Evolutionary conservation across 2,113 vertebrate genomes (phyloP).

Genomic region (Colaptes auratus): DNA sequence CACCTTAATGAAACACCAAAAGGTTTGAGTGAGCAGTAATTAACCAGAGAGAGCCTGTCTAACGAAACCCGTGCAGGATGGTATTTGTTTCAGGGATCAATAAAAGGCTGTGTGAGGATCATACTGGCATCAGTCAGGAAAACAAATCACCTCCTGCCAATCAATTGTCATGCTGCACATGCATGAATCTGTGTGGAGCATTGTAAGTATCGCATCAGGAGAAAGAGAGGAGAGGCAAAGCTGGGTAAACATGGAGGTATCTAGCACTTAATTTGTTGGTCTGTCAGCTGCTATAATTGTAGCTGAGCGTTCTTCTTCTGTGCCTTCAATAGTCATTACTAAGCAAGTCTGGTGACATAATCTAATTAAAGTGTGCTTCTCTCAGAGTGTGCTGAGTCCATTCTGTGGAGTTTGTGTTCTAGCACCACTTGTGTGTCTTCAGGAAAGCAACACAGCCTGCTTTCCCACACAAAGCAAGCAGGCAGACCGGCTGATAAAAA

Average conservation of each 20-base stretch:
- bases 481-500: neutral
- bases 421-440: neutral
- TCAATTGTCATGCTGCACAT: slow-evolving; percentile 78
- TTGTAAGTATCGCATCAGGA: slow-evolving; percentile 52
- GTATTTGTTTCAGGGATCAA: slow-evolving; percentile 83
- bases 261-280: slow-evolving; percentile 54
- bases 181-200: slow-evolving; percentile 24
- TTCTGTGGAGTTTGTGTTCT: neutral
- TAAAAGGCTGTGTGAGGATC: slow-evolving; percentile 77
- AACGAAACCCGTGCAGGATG: slow-evolving; percentile 85
- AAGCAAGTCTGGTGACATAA: slow-evolving; percentile 48
- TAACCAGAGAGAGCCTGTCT: slow-evolving; percentile 83
- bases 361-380: slow-evolving; percentile 54
- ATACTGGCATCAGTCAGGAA: slow-evolving; percentile 76
- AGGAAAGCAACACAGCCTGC: neutral
- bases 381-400: neutral
- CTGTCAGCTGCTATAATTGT: slow-evolving; percentile 63
- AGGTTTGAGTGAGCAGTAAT: slow-evolving; percentile 89
- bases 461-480: neutral
- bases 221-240: neutral
- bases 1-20: slow-evolving; percentile 88
- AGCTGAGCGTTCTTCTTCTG: slow-evolving; percentile 24
- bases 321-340: slow-evolving; percentile 48
- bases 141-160: slow-evolving; percentile 78
- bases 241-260: neutral